Evolutionary conservation across 2,797 vertebrate species (phyloP), one percentile per base, ranked within the genome.

Genomic region (Helicolenus hilgendorfi): DNA sequence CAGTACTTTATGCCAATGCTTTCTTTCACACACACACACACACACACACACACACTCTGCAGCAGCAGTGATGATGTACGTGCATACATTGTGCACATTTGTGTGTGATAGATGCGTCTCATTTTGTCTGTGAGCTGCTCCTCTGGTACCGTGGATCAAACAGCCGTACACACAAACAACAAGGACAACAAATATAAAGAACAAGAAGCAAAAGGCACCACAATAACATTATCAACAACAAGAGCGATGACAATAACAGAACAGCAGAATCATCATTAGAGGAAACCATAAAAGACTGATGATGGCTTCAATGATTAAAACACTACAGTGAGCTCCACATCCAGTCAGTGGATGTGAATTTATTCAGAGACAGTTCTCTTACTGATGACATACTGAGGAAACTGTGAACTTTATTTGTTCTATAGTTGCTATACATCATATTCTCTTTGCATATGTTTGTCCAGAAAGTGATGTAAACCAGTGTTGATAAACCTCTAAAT

Each of bases 51-150:
- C 11, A n/a, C 27, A 64, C 71, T 7, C n/a, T 70, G 71, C 26
- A 41, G 41, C 27, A 49, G 41, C 75, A 10, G 31, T 60, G 15
- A 20, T 49, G 38, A 20, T 63, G 76, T 35, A 4, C 27, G 20
- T 78, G 38, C 4, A 1, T 38, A 10, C 29, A 22, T 35, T 5
- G 35, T 64, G 13, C 29, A 26, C 7, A 0, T 20, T 26, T 63
- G 33, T 63, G 70, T 59, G 77, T 73, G 88, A 92, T 92, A 80
- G 70, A 91, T 92, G 84, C 7, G 49, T 78, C 72, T 94, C 77
- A 91, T 89, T 91, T 89, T 86, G 64, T 91, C 72, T 41, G 81
- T 56, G 60, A 90, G 45, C 83, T 79, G 65, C 74, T 84, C 79
- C 71, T 87, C 60, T 56, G 68, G 56, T 84, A 60, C 70, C 67